Base-by-base conservation (phyloP, 2,888 invertebrate species). In the Trachelus troglodyta region DNA sequence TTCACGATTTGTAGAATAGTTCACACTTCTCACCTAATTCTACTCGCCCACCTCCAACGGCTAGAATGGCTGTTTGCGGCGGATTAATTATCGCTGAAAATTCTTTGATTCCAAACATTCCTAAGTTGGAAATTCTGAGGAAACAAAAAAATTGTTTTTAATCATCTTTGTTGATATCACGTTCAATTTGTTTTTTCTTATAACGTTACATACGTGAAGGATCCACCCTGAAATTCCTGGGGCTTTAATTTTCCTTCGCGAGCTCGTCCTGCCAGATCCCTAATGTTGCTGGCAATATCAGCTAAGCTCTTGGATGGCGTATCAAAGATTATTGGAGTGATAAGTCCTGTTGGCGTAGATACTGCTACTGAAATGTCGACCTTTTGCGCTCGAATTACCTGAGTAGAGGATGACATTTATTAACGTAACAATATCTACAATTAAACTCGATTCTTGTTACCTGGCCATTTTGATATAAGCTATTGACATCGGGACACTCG, bases 1-100 rank as follows among this genome's bases (percentile, higher is more conserved):
- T 23, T 56, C 0, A 56, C 23, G 9, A 23, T 23, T 23, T 56
- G 56, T 9, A 56, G 2, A 23, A 56, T 23, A 56, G 9, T 56
- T 56, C 0, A 9, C 12, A 71, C 33, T 73, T 75, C 82, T 88
- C 88, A 92, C 92, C 91, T 75, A 92, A 81, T 80, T 88, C 82
- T 75, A 87, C 81, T 34, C 89, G 90, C 73, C 92, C 92, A 23
- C 88, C 81, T 74, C 93, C 93, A 69, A 95, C 93, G 11, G 95
- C 95, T 76, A 95, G 89, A 84, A 95, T 94, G n/a, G 93, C 94
- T 80, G 92, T 92, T 89, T 95, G 95, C 23, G 95, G 95, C 73
- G 94, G 94, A 90, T 95, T 95, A 84, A 95, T 95, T 75, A 95
- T 94, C 4, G 95, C 95, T 77, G 93, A 93, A 87, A 95, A 95